Conservation (phyloP, 2,113 vertebrate species). For the Alligator mississippiensis region DNA sequence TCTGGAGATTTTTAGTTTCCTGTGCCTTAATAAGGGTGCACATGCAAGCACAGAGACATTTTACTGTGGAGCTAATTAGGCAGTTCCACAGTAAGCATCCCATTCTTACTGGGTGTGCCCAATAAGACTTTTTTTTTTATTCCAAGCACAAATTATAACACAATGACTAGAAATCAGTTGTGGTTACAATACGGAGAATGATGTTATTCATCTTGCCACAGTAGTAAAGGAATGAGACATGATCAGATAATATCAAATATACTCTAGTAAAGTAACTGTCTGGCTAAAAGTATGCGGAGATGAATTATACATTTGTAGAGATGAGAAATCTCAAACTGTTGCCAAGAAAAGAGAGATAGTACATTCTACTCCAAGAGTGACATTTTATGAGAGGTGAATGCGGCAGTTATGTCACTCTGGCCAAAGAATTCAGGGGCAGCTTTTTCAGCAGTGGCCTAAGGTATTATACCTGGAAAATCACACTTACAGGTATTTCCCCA, state of each 20-base stretch:
- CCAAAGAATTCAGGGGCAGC: background rate
- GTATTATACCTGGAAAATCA: background rate
- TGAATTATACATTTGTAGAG: background rate
- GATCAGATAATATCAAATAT: background rate
- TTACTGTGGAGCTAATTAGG: too few relatives aligned
- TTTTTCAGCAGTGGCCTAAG: background rate
- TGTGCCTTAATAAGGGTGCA: too few relatives aligned
- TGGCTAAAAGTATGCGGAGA: background rate
- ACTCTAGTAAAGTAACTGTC: background rate
- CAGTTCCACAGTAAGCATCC: background rate
- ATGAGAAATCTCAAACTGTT: background rate
- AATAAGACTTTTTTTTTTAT: background rate
- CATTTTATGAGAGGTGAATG: background rate
- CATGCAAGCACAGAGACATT: too few relatives aligned
- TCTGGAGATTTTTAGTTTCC: too few relatives aligned
- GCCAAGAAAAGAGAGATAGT: too few relatives aligned
- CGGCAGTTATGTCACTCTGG: background rate
- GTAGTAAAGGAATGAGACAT: background rate
- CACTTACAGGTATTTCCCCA: background rate
- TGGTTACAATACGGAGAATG: background rate
- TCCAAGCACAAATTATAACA: background rate
- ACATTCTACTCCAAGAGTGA: background rate
- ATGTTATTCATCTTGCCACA: background rate
- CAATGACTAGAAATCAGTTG: background rate
- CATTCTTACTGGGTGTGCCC: background rate